phyloP scores from a whole-genome alignment of 2,888 invertebrate genomes.

The Keiferia lycopersicella region DNA sequence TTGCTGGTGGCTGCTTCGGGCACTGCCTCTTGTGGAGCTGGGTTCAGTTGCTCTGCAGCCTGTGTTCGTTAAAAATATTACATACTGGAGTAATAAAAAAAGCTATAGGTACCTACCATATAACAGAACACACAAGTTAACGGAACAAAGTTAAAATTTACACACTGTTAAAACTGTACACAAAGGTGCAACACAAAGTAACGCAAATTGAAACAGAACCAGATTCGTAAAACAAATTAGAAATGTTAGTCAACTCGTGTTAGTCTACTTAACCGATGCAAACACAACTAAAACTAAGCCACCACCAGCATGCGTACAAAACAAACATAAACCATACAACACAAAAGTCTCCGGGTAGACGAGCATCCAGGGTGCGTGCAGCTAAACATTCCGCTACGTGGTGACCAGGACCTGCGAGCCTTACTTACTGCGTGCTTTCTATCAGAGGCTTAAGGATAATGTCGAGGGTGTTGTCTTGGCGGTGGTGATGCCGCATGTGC shows the following conservation, averaged over 20 bases:
- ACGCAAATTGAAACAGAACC: conserved; percentile 31
- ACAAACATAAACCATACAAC: conserved; percentile 39
- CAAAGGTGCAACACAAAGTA: conserved; percentile 34
- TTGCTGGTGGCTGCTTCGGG: background rate
- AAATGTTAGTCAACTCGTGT: conserved; percentile 62
- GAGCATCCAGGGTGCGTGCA: conserved; percentile 62
- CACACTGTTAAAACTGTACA: conserved; percentile 25
- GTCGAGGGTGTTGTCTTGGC: conserved; percentile 81
- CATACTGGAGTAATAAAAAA: conserved; percentile 12
- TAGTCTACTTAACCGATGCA: conserved; percentile 44
- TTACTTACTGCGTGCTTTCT: conserved; percentile 82
- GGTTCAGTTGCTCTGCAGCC: conserved; percentile 78
- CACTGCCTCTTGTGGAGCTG: conserved; percentile 43
- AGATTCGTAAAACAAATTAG: conserved; percentile 36
- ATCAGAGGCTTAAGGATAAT: conserved; percentile 81
- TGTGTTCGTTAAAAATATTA: conserved; percentile 39
- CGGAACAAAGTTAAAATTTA: conserved; percentile 16
- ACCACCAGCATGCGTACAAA: conserved; percentile 59
- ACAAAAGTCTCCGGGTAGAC: conserved; percentile 40
- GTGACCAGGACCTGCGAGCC: conserved; percentile 50
- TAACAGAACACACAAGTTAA: background rate
- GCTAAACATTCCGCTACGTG: conserved; percentile 71
- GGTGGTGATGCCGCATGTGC: conserved; percentile 65
- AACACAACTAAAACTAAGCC: conserved; percentile 47
- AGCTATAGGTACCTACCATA: background rate